Evolutionary conservation across 2,888 invertebrate genomes (phyloP), one percentile per base, ranked within the genome.

Genomic region (Ptilodon capucinus): DNA sequence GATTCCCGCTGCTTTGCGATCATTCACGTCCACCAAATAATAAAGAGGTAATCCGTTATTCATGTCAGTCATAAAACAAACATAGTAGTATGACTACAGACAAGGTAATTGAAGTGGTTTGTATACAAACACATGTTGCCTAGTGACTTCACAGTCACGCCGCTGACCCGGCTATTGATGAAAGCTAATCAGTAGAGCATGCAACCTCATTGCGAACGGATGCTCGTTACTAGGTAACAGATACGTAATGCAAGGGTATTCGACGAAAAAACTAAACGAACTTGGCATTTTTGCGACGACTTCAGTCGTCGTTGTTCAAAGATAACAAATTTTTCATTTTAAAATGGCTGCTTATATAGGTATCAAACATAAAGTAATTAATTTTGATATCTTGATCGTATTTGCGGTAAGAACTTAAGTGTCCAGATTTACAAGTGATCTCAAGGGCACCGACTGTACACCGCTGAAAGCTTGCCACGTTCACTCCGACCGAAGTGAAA

Each of bases 121-220:
- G 39, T 21, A 21, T 13, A 21, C 11, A 39, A 21, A 39, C 39
- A n/a, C 11, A 21, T 39, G 39, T 39, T 39, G 39, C 39, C 21
- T 21, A 39, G 21, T 39, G 39, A 21, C 21, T 39, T 11, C 18
- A 7, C 18, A 39, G 36, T 36, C 39, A 21, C 21, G 21, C 21
- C 21, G 6, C 17, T 14, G 9, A 18, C 36, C 35, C 18, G 36
- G 18, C 36, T 18, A 16, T 19, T 36, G 36, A 36, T 36, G 36
- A 18, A 21, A 39, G 21, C 21, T 39, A 39, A 39, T 39, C 39
- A 21, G 19, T 39, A 21, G 39, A 39, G 39, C 39, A 14, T 39
- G 39, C 39, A 21, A 39, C 39, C 21, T 39, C 39, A 21, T 39
- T 39, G 34, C 16, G 18, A 35, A 17, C 35, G 35, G 35, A 18